phyloP scores from a whole-genome alignment of 2,113 vertebrate species.

The Megaleporinus macrocephalus region DNA sequence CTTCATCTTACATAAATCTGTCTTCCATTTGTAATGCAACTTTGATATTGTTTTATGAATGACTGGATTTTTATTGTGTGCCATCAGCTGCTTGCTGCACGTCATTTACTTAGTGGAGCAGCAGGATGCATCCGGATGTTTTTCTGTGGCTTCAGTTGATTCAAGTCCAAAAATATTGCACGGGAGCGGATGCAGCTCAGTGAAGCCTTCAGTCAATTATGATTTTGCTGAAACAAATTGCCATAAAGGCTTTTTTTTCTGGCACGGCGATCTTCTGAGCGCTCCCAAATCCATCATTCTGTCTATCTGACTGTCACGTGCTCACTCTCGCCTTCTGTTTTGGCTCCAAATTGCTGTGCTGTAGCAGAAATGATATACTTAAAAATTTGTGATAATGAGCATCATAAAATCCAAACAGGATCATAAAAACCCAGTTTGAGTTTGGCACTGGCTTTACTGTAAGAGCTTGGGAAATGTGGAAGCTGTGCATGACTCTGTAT shows the following conservation, averaged over 20 bases:
- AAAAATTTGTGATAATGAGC: slow-evolving; percentile 10
- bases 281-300: neutral
- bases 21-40: too few relatives aligned
- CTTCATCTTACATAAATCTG: too few relatives aligned
- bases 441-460: slow-evolving; percentile 1
- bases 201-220: slow-evolving; percentile 23
- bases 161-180: neutral
- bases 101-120: neutral
- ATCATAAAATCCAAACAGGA: slow-evolving; percentile 13
- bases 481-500: slow-evolving; percentile 21
- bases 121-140: neutral
- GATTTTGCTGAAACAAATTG: slow-evolving; percentile 14
- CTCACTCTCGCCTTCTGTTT: slow-evolving; percentile 14
- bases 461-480: neutral
- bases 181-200: neutral
- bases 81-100: too few relatives aligned
- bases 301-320: neutral
- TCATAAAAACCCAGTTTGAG: slow-evolving; percentile 19
- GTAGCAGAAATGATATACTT: neutral
- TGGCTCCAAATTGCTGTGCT: neutral
- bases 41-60: too few relatives aligned
- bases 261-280: neutral
- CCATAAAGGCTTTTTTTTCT: slow-evolving; percentile 11
- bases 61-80: too few relatives aligned
- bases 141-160: slow-evolving; percentile 1